Evolutionary conservation across 2,888 invertebrate genomes (phyloP).

Genomic region (Paralinhomoeus sp.): DNA sequence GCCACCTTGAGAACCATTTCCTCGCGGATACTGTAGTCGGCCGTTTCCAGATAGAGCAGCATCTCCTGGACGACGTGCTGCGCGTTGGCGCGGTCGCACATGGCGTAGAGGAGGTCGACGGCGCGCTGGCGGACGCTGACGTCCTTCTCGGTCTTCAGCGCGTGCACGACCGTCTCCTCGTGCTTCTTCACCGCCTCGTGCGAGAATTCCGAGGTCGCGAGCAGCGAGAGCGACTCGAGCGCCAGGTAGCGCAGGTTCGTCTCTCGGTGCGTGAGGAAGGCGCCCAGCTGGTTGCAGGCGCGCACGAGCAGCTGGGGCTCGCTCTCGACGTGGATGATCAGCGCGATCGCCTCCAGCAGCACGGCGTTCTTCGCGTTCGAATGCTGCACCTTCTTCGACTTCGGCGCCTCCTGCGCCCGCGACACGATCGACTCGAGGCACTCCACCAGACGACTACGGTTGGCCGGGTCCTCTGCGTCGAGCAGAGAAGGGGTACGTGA

Average conservation of each 20-base stretch:
- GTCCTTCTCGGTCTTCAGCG: slow-evolving; percentile 61
- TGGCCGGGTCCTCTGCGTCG: slow-evolving; percentile 68
- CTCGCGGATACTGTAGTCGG: slow-evolving; percentile 96
- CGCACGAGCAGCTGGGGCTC: slow-evolving; percentile 51
- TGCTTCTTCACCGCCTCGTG: slow-evolving; percentile 99
- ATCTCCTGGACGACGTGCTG: slow-evolving; percentile 99
- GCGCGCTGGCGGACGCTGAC: slow-evolving; percentile 92
- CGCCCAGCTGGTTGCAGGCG: slow-evolving; percentile 93
- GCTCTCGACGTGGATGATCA: slow-evolving; percentile 91
- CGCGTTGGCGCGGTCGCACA: slow-evolving; percentile 98
- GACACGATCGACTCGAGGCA: slow-evolving; percentile 44
- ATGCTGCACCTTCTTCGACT: slow-evolving; percentile 98
- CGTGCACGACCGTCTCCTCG: slow-evolving; percentile 92
- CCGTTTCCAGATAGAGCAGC: slow-evolving; percentile 92
- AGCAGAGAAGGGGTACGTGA: too few relatives aligned
- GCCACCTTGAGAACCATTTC: slow-evolving; percentile 99
- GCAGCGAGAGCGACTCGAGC: slow-evolving; percentile 92
- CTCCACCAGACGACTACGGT: slow-evolving; percentile 79
- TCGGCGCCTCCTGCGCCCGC: slow-evolving; percentile 82
- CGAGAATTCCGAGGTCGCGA: slow-evolving; percentile 95
- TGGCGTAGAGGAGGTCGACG: slow-evolving; percentile 89
- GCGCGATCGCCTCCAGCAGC: slow-evolving; percentile 93
- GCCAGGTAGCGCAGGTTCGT: slow-evolving; percentile 88
- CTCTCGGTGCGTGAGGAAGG: slow-evolving; percentile 73
- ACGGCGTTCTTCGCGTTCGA: slow-evolving; percentile 99